Percentiles rank a stretch among this genome's conserved stretches.
phyloP scores from a whole-genome alignment of 2,113 vertebrate species.

The Prietella phreatophila region DNA sequence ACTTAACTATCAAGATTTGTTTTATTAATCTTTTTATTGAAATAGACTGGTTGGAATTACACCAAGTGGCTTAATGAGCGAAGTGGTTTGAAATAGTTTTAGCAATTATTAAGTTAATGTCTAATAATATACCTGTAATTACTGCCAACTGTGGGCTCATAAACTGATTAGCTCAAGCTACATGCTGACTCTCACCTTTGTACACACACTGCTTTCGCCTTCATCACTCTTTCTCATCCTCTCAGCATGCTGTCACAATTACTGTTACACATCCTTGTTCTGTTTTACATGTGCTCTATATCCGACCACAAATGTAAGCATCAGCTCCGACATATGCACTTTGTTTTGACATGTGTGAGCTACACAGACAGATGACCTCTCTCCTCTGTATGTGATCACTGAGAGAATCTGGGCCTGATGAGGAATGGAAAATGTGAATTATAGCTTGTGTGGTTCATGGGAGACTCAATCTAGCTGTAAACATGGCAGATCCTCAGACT shows the following conservation, averaged over 20 bases:
- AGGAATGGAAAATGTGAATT: constrained; percentile 38
- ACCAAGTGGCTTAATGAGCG: not conserved
- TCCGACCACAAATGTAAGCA: constrained; percentile 35
- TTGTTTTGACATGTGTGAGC: constrained; percentile 41
- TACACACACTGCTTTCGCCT: not conserved
- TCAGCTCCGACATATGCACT: constrained; percentile 34
- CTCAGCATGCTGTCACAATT: constrained; percentile 35
- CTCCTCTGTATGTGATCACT: constrained; percentile 14
- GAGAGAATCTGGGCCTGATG: constrained; percentile 36
- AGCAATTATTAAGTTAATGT: not conserved
- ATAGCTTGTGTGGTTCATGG: constrained; percentile 33
- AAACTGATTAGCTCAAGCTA: not conserved
- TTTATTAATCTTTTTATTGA: not conserved
- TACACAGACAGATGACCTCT: constrained; percentile 19
- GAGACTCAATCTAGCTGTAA: constrained; percentile 30
- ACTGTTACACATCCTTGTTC: constrained; percentile 14
- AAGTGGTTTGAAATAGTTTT: not conserved
- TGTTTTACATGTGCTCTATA: constrained; percentile 23
- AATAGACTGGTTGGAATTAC: not conserved
- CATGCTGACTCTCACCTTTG: not conserved
- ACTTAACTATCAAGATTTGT: not conserved
- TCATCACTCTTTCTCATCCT: not conserved
- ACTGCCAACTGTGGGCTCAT: not conserved
- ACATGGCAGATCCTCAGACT: constrained; percentile 39
- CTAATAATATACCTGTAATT: constrained; percentile 3